Conservation (phyloP, 2,797 vertebrate genomes). For the Varecia variegata region DNA sequence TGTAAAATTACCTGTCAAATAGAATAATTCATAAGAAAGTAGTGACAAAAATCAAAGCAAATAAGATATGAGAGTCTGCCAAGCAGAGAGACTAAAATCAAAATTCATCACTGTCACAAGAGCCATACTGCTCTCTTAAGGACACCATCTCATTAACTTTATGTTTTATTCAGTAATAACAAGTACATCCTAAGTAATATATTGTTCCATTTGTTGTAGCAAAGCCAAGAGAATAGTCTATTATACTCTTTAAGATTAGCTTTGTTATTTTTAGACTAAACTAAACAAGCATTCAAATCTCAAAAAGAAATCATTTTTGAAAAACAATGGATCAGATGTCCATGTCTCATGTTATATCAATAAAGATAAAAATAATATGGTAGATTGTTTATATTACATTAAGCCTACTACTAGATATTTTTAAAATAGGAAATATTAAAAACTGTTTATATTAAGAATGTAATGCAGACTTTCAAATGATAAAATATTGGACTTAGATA, state of each 20-base stretch:
- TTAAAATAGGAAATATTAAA: not conserved
- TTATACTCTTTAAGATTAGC: conserved; percentile 66
- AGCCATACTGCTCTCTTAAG: conserved; percentile 39
- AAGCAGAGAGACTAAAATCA: not conserved
- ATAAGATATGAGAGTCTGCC: not conserved
- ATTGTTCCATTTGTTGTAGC: conserved; percentile 58
- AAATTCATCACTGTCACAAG: not conserved
- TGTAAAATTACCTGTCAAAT: conserved; percentile 32
- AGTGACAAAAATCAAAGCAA: conserved; percentile 15
- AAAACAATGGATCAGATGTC: conserved; percentile 66
- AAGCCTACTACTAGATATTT: not conserved
- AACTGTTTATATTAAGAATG: not conserved
- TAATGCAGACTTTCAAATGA: not conserved
- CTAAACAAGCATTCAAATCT: conserved; percentile 66
- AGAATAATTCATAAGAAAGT: conserved; percentile 39
- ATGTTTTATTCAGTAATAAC: conserved; percentile 59
- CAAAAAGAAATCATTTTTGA: conserved; percentile 69
- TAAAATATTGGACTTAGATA: conserved; percentile 9
- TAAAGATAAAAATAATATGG: conserved; percentile 49
- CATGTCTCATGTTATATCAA: conserved; percentile 25
- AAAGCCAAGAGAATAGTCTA: conserved; percentile 59
- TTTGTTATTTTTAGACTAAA: conserved; percentile 76
- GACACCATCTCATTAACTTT: conserved; percentile 37
- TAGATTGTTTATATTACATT: not conserved
- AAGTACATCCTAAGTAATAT: conserved; percentile 50